Percentiles rank a stretch among this genome's conserved stretches.
phyloP scores from a whole-genome alignment of 2,797 vertebrate species.

The Characodon lateralis region DNA sequence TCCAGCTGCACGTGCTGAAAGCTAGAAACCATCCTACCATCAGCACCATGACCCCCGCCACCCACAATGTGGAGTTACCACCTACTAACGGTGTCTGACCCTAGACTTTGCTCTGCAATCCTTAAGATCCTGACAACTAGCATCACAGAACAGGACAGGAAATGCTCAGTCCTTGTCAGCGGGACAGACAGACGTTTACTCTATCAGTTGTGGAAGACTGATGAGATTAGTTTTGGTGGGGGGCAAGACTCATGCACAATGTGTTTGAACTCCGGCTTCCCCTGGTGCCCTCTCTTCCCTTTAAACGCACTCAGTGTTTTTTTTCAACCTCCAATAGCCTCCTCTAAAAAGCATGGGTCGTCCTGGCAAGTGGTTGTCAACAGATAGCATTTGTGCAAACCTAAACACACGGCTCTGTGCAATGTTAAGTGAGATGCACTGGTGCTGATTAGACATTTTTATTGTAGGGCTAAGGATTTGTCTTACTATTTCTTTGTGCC shows the following conservation, averaged over 20 bases:
- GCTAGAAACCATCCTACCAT: constrained; percentile 80
- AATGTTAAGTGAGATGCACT: constrained; percentile 76
- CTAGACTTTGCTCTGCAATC: constrained; percentile 43
- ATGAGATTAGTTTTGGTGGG: constrained; percentile 82
- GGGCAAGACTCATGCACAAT: constrained; percentile 69
- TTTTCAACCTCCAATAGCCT: constrained; percentile 39
- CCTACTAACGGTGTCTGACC: constrained; percentile 51
- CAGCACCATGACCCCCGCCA: constrained; percentile 44
- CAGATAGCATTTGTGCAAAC: constrained; percentile 79
- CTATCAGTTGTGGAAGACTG: constrained; percentile 81
- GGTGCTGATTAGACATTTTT: constrained; percentile 58
- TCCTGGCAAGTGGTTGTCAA: constrained; percentile 85
- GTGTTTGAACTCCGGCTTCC: constrained; percentile 82
- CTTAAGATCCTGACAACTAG: constrained; percentile 52
- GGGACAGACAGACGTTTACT: constrained; percentile 84
- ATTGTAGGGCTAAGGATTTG: constrained; percentile 31
- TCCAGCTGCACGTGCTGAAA: constrained; percentile 84
- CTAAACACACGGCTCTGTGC: constrained; percentile 74
- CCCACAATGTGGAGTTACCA: constrained; percentile 67
- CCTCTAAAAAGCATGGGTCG: constrained; percentile 70
- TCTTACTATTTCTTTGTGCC: constrained; percentile 2
- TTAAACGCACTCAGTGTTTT: constrained; percentile 69
- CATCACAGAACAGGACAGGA: constrained; percentile 80
- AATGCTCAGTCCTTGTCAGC: constrained; percentile 86
- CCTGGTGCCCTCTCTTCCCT: constrained; percentile 71